Evolutionary conservation across 2,888 invertebrate genomes (phyloP).

Genomic region (Drosophila hamatofila): DNA sequence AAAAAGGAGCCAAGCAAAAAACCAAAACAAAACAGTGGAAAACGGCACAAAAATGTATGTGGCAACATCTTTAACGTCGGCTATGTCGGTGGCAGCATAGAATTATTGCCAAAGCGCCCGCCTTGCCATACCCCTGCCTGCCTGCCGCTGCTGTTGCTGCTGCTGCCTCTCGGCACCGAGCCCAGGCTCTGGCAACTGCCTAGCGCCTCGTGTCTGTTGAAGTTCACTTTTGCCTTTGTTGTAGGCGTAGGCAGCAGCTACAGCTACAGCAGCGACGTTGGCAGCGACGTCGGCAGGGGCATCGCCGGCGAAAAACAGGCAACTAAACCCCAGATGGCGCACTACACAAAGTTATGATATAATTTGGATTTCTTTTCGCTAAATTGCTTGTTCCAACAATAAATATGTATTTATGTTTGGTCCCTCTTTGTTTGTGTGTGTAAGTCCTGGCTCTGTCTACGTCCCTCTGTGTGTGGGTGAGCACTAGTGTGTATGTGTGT

Average conservation of each 20-base stretch:
- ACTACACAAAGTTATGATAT: conserved; percentile 82
- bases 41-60: conserved; percentile 70
- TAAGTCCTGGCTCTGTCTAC: conserved; percentile 38
- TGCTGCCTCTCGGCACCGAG: conserved; percentile 1
- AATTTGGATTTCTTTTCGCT: conserved; percentile 82
- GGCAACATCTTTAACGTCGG: conserved; percentile 80
- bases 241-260: conserved; percentile 71
- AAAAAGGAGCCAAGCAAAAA: conserved; percentile 21
- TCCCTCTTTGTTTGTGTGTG: conserved; percentile 33
- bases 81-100: conserved; percentile 77
- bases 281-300: conserved; percentile 4
- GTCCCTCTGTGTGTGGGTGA: conserved; percentile 8
- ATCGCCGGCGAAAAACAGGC: conserved; percentile 51
- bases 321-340: conserved; percentile 85
- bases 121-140: background rate
- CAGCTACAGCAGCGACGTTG: background rate
- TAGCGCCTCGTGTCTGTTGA: conserved; percentile 31
- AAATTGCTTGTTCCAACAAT: conserved; percentile 81
- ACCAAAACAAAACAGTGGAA: conserved; percentile 42
- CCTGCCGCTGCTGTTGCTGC: background rate
- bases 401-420: conserved; percentile 79
- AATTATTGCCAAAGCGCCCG: conserved; percentile 68
- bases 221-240: conserved; percentile 52
- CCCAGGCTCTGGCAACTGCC: conserved; percentile 5
- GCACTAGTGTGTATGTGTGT: conserved; percentile 8